These are phyloP conservation scores for Spizella passerina DNA, from an alignment of 2,797 vertebrate species.

Conservation along the genomic window DNA sequence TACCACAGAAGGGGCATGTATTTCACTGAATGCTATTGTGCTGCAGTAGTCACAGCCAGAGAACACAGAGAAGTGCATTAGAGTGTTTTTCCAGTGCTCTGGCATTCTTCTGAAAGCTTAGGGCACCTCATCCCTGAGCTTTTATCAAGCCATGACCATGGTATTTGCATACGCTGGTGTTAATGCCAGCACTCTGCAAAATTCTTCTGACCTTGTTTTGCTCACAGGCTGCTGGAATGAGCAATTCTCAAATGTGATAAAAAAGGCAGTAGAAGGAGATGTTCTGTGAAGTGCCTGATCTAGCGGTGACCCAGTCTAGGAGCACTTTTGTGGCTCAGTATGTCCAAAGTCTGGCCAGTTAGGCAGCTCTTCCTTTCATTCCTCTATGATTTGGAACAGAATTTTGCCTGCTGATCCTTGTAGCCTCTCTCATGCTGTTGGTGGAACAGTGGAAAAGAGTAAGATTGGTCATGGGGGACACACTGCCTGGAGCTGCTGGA, in stretches of 20 bases:
- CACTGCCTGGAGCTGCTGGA: not conserved
- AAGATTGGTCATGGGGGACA: not conserved
- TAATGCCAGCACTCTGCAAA: not conserved
- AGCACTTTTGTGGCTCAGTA: not conserved
- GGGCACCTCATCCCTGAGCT: not conserved
- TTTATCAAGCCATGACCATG: not conserved
- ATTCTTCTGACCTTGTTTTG: not conserved
- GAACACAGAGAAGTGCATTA: not conserved
- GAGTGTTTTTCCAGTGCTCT: not conserved
- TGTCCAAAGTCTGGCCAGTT: not conserved
- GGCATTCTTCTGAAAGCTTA: not conserved
- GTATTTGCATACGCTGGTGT: not conserved
- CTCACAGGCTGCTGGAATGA: not conserved
- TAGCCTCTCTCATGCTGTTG: not conserved
- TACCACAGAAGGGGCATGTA: not conserved
- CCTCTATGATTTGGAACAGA: not conserved
- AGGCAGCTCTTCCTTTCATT: not conserved
- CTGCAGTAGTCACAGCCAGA: not conserved
- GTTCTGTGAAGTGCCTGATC: not conserved
- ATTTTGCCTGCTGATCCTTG: not conserved
- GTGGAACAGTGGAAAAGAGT: not conserved
- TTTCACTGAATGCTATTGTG: not conserved
- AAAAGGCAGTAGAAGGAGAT: not conserved
- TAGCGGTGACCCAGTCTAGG: not conserved
- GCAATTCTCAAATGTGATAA: not conserved